phyloP scores from a whole-genome alignment of 2,888 invertebrate species.

The Apamea crenata region DNA sequence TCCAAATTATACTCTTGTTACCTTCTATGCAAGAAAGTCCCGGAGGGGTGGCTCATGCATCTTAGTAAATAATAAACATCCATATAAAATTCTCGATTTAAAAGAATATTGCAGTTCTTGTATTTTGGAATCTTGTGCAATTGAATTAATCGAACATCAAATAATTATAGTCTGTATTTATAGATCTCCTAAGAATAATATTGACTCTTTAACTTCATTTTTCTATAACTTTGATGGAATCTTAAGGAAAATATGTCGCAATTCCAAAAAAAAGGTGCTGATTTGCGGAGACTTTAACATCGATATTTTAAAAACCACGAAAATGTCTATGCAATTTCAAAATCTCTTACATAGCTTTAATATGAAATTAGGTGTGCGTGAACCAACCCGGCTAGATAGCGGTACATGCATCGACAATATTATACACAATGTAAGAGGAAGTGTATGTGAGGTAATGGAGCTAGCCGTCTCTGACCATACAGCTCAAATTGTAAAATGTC shows the following conservation, averaged over 20 bases:
- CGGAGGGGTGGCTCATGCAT: no score
- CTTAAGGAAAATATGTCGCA: background rate
- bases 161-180: constrained; percentile 3
- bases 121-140: constrained; percentile 3
- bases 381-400: no score
- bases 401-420: no score
- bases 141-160: background rate
- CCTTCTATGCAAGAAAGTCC: no score
- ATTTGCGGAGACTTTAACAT: background rate
- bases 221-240: constrained; percentile 6
- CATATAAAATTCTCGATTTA: no score
- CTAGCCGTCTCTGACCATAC: no score
- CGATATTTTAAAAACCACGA: background rate
- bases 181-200: constrained; percentile 5
- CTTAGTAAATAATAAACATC: background rate
- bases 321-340: constrained; percentile 4
- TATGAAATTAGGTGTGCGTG: constrained; percentile 3
- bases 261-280: background rate
- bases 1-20: no score
- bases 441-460: no score
- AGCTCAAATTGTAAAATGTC: no score
- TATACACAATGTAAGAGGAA: no score
- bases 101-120: background rate
- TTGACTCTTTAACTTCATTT: background rate
- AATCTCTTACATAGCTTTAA: background rate